These are phyloP conservation scores for Oreochromis aureus DNA, from an alignment of 2,113 vertebrate genomes.

Conservation along the genomic window DNA sequence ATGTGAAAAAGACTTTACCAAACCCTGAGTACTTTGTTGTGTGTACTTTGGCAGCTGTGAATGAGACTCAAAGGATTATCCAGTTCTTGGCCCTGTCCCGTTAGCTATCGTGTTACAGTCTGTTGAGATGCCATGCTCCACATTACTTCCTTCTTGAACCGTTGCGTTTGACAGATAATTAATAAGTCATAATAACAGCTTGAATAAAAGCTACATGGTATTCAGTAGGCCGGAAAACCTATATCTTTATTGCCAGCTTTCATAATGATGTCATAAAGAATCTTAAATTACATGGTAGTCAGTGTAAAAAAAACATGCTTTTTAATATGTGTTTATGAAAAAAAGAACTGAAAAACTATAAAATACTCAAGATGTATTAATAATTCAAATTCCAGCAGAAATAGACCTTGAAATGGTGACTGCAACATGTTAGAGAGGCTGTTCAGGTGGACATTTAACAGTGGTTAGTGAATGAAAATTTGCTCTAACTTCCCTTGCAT, in stretches of 20 bases:
- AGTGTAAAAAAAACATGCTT: neutral
- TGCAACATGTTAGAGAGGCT: neutral
- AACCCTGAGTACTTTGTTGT: neutral
- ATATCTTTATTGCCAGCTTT: neutral
- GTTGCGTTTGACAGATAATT: neutral
- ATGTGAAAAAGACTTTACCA: neutral
- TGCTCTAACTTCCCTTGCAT: neutral
- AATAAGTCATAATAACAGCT: neutral
- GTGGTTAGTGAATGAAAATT: neutral
- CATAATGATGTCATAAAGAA: too few species aligned
- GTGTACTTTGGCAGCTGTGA: neutral
- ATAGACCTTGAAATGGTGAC: neutral
- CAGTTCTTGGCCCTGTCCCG: neutral
- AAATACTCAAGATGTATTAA: neutral
- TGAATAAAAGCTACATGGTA: neutral
- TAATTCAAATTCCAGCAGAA: neutral
- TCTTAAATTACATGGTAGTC: neutral
- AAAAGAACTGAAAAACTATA: neutral
- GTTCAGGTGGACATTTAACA: neutral
- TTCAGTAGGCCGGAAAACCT: neutral
- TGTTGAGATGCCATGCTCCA: neutral
- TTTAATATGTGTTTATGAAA: neutral
- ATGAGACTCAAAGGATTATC: neutral
- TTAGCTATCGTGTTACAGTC: neutral
- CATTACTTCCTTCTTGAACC: neutral